A percentile compares a stretch with the other conserved stretches of the same genome.
Evolutionary conservation across 2,113 vertebrate species (phyloP).

Genomic region (Caracal caracal): DNA sequence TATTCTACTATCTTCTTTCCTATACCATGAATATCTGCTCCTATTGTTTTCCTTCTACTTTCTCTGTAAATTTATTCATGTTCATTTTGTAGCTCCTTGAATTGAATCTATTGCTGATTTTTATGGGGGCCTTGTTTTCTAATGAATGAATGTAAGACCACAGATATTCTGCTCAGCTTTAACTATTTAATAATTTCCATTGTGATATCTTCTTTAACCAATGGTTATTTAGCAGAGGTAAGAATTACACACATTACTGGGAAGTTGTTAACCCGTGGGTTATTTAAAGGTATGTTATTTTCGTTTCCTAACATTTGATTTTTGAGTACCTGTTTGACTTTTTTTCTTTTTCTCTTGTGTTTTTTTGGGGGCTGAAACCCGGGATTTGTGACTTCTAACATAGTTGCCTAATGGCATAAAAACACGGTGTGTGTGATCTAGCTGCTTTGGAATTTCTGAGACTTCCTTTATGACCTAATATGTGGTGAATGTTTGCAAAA

Average conservation of each 20-base stretch:
- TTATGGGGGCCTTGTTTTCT: neutral
- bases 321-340: constrained; percentile 8
- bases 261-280: constrained; percentile 38
- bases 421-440: neutral
- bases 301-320: constrained; percentile 30
- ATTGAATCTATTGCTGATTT: neutral
- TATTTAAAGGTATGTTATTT: constrained; percentile 44
- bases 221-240: neutral
- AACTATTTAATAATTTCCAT: neutral
- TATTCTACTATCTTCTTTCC: neutral
- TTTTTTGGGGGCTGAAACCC: neutral
- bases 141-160: neutral
- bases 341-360: neutral
- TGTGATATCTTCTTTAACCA: neutral
- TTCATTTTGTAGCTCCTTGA: neutral
- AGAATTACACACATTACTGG: neutral
- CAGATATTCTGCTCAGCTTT: neutral
- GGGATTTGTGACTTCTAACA: constrained; percentile 27
- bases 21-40: neutral
- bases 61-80: neutral
- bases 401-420: neutral
- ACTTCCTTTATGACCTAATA: constrained; percentile 47
- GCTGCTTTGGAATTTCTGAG: constrained; percentile 35
- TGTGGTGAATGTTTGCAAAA: constrained; percentile 4
- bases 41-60: neutral